These are phyloP conservation scores for Luidia sarsii DNA, from an alignment of 53 echinoderm and acorn worm species.

Conservation along the genomic window DNA sequence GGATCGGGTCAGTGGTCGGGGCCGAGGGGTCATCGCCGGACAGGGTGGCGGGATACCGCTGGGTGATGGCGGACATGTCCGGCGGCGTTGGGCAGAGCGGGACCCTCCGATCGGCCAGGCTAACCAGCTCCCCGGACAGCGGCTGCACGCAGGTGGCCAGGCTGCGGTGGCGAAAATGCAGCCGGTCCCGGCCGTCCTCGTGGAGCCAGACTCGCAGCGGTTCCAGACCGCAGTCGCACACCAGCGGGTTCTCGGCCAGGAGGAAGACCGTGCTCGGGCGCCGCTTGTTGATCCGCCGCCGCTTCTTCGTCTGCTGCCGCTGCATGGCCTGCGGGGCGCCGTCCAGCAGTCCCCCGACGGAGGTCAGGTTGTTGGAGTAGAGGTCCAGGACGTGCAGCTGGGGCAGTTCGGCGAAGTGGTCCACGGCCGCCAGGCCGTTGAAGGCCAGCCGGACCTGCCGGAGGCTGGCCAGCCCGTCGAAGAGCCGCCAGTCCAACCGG, in stretches of 20 bases:
- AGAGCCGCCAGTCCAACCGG: background rate
- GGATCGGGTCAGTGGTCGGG: background rate
- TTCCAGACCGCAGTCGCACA: constrained; percentile 24
- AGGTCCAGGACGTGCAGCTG: constrained; percentile 27
- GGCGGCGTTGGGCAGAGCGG: background rate
- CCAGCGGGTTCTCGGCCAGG: constrained; percentile 35
- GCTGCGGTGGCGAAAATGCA: background rate
- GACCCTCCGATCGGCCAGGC: background rate
- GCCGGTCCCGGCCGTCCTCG: background rate
- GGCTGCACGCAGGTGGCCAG: constrained; percentile 8
- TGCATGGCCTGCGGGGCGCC: background rate
- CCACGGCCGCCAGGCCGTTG: constrained; percentile 43
- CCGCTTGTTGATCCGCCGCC: background rate
- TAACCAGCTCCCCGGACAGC: background rate
- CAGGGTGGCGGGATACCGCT: background rate
- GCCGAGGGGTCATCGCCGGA: background rate
- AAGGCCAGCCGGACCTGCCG: constrained; percentile 38
- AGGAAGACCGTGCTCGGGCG: background rate
- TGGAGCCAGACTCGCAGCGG: constrained; percentile 31
- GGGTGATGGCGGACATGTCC: background rate
- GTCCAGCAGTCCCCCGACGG: constrained; percentile 14
- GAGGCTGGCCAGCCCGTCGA: constrained; percentile 37
- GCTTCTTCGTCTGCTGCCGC: background rate
- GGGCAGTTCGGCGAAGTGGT: background rate
- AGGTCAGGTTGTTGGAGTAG: constrained; percentile 33